A percentile compares a stretch with the other conserved stretches of the same genome.
phyloP scores from a whole-genome alignment of 1,140 invertebrate genomes.

The Eriocheir sinensis region DNA sequence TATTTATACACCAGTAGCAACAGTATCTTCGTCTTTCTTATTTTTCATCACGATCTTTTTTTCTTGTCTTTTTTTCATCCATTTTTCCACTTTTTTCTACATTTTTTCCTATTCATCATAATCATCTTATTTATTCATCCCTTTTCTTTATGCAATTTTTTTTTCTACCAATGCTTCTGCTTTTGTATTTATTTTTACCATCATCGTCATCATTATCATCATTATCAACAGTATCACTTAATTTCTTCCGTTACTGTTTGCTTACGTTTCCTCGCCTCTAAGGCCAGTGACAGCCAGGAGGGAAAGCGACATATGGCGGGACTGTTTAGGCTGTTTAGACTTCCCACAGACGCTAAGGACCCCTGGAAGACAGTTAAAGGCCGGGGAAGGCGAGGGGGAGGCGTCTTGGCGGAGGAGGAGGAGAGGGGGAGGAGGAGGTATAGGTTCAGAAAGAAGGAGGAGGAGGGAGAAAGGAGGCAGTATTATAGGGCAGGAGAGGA shows the following conservation, averaged over 20 bases:
- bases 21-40: too few species aligned
- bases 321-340: neutral
- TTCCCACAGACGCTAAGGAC: conserved; percentile 11
- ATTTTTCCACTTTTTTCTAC: too few species aligned
- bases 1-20: too few species aligned
- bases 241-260: neutral
- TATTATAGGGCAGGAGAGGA: neutral
- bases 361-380: neutral
- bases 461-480: neutral
- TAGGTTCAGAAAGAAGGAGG: too few species aligned
- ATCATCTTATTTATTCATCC: too few species aligned
- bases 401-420: conserved; percentile 4
- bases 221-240: too few species aligned
- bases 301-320: neutral
- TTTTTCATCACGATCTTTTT: too few species aligned
- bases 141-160: neutral
- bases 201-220: neutral
- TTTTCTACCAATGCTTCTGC: neutral
- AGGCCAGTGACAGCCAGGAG: neutral
- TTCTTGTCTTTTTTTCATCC: too few species aligned
- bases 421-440: neutral
- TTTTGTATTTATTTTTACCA: neutral
- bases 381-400: neutral
- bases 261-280: neutral
- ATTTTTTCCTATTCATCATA: too few species aligned